Evolutionary conservation across 2,797 vertebrate genomes (phyloP), one percentile per base, ranked within the genome.

Genomic region (Schizopygopsis malacanthus): DNA sequence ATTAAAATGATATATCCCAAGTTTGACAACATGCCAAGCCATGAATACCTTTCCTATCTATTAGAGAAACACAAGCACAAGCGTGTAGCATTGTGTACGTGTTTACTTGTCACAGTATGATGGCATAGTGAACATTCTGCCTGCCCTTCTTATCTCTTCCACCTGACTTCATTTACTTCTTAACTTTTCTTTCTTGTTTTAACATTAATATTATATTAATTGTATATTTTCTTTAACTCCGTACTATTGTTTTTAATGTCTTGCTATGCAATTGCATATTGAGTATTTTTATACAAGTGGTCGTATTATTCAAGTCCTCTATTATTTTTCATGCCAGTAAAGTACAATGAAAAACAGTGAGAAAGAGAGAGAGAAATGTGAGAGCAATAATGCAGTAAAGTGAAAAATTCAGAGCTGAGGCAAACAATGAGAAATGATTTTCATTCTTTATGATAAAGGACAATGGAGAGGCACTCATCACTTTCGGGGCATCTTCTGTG

Each of bases 31-130:
- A 54, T 54, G 75, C 20, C 73, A 84, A 59, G 65, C n/a, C 37
- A 47, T 15, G 47, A 70, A 69, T 79, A 59, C 45, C 33, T 77
- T 28, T 6, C 59, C 82, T 75, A 71, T 73, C 56, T 76, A 83
- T 75, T 75, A 77, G 59, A 50, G 59, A 15, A 76, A 67, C 59
- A 76, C 59, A 67, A 76, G 22, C 16, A 75, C 75, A 43, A 59
- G 71, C 37, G 37, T 59, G 79, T 56, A 61, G 70, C 33, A 54
- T 37, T 33, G 56, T 82, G 84, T 82, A 77, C 47, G 75, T 88
- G 75, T 89, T 82, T 85, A 71, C 87, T 76, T 81, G 33, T 41
- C 3, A 82, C 33, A 83, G 37, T 61, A 39, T 77, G 59, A 45
- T 15, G 25, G 8, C 45, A 25, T 61, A 12, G 56, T 18, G 22